Base-by-base conservation (phyloP, 2,888 invertebrate genomes). In the Pammene fasciana region DNA sequence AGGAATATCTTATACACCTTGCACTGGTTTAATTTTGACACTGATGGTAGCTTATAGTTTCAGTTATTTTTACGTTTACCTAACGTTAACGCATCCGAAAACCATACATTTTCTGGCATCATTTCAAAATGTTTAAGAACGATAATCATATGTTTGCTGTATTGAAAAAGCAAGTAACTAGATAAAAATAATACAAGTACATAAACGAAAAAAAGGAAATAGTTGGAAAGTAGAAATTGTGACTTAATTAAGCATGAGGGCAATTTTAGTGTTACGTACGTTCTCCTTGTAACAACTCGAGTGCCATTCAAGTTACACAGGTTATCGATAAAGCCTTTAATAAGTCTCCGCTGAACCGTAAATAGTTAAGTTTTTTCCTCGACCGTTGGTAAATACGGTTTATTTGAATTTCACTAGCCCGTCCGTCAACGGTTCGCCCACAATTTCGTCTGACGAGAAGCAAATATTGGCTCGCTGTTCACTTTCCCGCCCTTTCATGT, bases 371-470 rank as follows among this genome's bases (percentile, higher is more conserved):
- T 70, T 70, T 68, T 26, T 70, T 38, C 70, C 65, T 52, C 60
- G 48, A 18, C 13, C 57, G 52, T 52, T 45, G 54, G 60, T 65
- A 70, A 75, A 77, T 76, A 75, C 73, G 79, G 83, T 84, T 78
- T 88, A 83, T 88, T 89, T 88, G 85, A 82, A 83, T 82, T 82
- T 80, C 85, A 85, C 84, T 86, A 86, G 81, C 74, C 77, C 75
- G 78, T 80, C 79, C 79, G 84, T 82, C 82, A 82, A 77, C 81
- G 79, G 77, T 82, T 81, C 81, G 78, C 78, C 82, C 83, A 78
- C 85, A 84, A 82, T 80, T 82, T 84, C 75, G 76, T 75, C 82
- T 88, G 88, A 88, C 86, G 86, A 89, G 87, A 88, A 85, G 81
- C 84, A 88, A 90, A 90, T 86, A 89, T 85, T 85, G 83, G 80